Conservation (phyloP, 2,797 vertebrate genomes). For the Ispidina picta region DNA sequence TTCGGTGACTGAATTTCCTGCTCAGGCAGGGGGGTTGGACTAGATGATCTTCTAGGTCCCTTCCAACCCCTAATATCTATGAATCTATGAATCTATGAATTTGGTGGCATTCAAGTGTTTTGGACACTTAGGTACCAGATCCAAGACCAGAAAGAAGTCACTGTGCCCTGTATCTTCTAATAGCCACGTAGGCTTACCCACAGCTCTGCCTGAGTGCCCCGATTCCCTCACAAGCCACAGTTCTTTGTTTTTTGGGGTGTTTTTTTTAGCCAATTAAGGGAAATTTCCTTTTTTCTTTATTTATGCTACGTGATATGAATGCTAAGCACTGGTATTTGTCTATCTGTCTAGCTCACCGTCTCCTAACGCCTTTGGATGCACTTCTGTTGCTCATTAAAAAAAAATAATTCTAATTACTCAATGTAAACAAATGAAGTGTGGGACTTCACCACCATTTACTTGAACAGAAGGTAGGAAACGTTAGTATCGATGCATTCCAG, state of each 20-base stretch:
- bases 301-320: background rate
- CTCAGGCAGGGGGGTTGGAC: too few relatives aligned
- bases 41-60: too few relatives aligned
- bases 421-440: slow-evolving; percentile 69
- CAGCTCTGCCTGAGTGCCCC: background rate
- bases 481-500: slow-evolving; percentile 72
- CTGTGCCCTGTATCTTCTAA: background rate
- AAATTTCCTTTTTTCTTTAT: slow-evolving; percentile 26
- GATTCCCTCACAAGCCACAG: background rate
- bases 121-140: background rate
- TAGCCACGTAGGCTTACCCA: accelerated
- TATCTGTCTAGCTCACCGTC: slow-evolving; percentile 25
- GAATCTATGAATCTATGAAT: too few relatives aligned
- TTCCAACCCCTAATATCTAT: too few relatives aligned
- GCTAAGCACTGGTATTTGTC: slow-evolving; percentile 3
- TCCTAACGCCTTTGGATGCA: slow-evolving; percentile 52
- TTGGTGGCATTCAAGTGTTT: background rate
- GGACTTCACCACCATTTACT: slow-evolving; percentile 60
- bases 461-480: slow-evolving; percentile 76
- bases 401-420: slow-evolving; percentile 61
- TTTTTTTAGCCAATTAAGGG: slow-evolving; percentile 38
- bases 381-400: slow-evolving; percentile 49
- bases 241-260: background rate
- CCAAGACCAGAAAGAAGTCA: background rate
- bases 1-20: too few relatives aligned